Evolutionary conservation across 2,113 vertebrate genomes (phyloP), one percentile per base, ranked within the genome.

Genomic region (Pleuronectes platessa): DNA sequence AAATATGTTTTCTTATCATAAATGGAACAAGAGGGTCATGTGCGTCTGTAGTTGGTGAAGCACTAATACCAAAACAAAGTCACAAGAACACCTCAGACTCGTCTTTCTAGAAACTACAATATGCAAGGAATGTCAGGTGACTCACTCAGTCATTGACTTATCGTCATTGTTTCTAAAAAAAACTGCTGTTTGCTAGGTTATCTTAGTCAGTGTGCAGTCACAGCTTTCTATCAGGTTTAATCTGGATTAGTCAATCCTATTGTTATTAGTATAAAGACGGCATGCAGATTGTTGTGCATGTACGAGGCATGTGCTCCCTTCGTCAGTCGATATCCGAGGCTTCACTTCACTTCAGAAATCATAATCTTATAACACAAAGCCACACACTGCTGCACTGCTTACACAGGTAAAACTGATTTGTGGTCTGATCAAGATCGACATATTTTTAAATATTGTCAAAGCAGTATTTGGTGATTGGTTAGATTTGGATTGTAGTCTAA

Each of bases 261-360:
- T 74, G 15, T 71, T 26, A 17, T 15, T 61, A 26, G 49, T 67
- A 61, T 64, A 23, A 68, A 61, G 66, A 71, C 42, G 56, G 37
- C 60, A 81, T 42, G 20, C 55, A 65, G 60, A 74, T 49, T 54
- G 63, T 75, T 69, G 61, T 35, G 5, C 35, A 56, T 37, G 24
- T 63, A 45, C 85, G 82, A 88, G 58, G 84, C 75, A 84, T 66
- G 53, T 23, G 13, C 14, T 62, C 23, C n/a, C 35, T 51, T 76
- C 31, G 54, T 68, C 14, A 65, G 20, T 71, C 17, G 12, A 26
- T 53, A 21, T 6, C 27, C 1, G 18, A 71, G 20, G 20, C 47
- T 59, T 67, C 42, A 23, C 56, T 68, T 63, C 35, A 21, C 17
- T 61, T 31, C 31, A 31, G 31, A 31, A 31, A 31, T 31, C 31